Percentiles rank a stretch among this genome's conserved stretches.
Evolutionary conservation across 2,113 vertebrate genomes (phyloP).

Genomic region (Onychorhynchus coronatus): DNA sequence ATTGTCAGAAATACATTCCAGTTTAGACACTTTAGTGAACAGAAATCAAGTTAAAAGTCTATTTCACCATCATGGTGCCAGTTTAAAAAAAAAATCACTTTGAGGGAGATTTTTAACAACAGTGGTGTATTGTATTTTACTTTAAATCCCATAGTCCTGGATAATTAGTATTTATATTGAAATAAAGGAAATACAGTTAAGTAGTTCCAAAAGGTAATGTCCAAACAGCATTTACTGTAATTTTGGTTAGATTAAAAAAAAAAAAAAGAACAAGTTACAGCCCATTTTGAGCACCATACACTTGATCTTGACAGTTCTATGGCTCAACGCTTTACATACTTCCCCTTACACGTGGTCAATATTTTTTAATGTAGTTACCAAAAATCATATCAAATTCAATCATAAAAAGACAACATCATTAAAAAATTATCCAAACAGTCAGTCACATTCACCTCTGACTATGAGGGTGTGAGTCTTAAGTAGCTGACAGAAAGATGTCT

Average conservation of each 20-base stretch:
- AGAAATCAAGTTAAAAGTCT: not conserved
- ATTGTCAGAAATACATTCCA: not conserved
- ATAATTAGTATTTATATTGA: not conserved
- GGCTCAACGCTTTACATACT: not conserved
- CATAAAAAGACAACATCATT: not conserved
- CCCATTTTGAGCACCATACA: not conserved
- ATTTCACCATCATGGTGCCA: not conserved
- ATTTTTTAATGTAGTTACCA: not conserved
- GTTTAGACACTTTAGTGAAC: not conserved
- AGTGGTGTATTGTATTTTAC: not conserved
- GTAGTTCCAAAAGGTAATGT: not conserved
- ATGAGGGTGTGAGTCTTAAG: not conserved
- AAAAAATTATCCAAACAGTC: not conserved
- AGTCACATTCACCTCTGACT: not conserved
- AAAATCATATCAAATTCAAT: not conserved
- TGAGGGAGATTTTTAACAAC: not conserved
- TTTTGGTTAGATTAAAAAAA: not conserved
- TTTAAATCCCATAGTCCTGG: fast-evolving
- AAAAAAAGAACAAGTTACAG: not conserved
- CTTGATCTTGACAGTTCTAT: not conserved
- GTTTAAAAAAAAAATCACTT: not conserved
- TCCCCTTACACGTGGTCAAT: not conserved
- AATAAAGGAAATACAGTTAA: not conserved
- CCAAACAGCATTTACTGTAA: not conserved
- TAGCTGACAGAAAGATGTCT: not conserved